phyloP scores from a whole-genome alignment of 92 coral and sea anemone genomes.

The Ricordea florida region DNA sequence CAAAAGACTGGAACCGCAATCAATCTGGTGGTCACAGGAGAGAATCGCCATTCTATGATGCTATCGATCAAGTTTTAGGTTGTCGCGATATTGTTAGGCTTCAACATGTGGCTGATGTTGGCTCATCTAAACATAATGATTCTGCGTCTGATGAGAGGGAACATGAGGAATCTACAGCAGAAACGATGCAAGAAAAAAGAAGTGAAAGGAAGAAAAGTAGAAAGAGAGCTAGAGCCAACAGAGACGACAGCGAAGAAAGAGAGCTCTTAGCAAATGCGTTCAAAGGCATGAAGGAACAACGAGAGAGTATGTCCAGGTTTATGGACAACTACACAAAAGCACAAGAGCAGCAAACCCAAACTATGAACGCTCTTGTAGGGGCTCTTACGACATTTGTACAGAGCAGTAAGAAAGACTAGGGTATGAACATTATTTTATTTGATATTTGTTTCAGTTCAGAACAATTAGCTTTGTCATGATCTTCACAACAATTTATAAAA shows the following conservation, averaged over 20 bases:
- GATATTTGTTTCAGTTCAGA: no score
- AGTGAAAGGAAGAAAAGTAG: neutral
- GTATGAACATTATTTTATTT: no score
- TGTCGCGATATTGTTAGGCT: neutral
- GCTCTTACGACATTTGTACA: no score
- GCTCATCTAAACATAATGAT: no score
- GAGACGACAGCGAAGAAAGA: slow-evolving; percentile 4
- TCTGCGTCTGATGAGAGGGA: neutral
- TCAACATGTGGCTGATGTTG: slow-evolving; percentile 4
- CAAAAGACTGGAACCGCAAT: slow-evolving; percentile 41
- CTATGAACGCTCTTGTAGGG: no score
- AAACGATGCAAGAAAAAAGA: neutral
- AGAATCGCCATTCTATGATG: slow-evolving; percentile 36
- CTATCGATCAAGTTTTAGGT: slow-evolving; percentile 15
- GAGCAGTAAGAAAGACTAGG: no score
- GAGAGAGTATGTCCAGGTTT: slow-evolving; percentile 13
- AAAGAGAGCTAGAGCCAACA: neutral
- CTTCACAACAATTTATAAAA: no score
- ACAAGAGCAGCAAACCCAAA: slow-evolving; percentile 24
- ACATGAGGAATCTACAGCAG: neutral
- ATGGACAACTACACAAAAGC: neutral
- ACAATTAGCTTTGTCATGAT: no score
- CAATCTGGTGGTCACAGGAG: slow-evolving; percentile 51
- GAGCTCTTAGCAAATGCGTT: neutral
- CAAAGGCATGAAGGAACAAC: slow-evolving; percentile 10